Base-by-base conservation (phyloP, 1,140 invertebrate species). In the Stegodyphus dumicola region DNA sequence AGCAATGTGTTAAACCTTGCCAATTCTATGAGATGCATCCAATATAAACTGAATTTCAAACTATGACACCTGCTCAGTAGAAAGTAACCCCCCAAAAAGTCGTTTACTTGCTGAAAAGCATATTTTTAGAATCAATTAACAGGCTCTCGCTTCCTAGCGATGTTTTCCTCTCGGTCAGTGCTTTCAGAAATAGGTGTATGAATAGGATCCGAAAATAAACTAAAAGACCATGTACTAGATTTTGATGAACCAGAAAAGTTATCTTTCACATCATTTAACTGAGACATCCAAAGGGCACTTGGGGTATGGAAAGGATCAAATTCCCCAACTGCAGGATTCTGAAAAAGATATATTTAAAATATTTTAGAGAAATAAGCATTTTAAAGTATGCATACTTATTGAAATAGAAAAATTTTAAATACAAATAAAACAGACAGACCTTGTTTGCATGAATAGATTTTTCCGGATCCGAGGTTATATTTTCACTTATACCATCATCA, bases 221-320 rank as follows among this genome's bases (percentile, higher is more conserved):
- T 86, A 56, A 86, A 86, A 71, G 84, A 86, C 84, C 76, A 86
- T 71, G 76, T 78, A 53, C 17, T 78, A 33, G 76, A 53, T 52
- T 65, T 48, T 60, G 84, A 73, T 2, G 84, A 78, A 17, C 73
- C 53, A 10, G 66, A 33, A 65, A 64, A 64, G 73, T 64, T 73
- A 73, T 86, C 71, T 17, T 84, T 84, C 15, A 15, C 60, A 53
- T 84, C 73, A 51, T 54, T 83, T 53, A 74, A 33, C 10, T 75
- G 73, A 18, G 84, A 67, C 7, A 78, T 78, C 84, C 84, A 86
- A 71, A 78, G 75, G 49, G 75, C 48, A 65, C 76, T 86, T 86
- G 69, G 66, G 56, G 75, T 78, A 48, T 74, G 76, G 33, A 86
- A 86, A 53, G 84, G 84, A 15, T 86, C 69, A 54, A 86, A 86